A percentile compares a stretch with the other conserved stretches of the same genome.
phyloP scores from a whole-genome alignment of 2,888 invertebrate species.

The Phytoseiulus persimilis region DNA sequence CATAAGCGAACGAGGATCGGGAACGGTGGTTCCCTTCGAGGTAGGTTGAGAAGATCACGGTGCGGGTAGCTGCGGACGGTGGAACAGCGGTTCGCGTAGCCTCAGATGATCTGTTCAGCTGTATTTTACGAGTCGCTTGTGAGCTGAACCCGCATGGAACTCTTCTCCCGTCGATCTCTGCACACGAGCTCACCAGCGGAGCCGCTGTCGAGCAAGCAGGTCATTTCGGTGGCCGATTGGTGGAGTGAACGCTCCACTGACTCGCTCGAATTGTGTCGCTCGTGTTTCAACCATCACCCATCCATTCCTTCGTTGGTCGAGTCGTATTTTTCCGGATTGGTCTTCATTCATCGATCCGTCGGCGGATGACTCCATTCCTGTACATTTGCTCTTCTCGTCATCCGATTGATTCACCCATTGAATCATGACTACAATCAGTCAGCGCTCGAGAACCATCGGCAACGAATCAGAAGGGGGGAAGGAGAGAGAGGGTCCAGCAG shows the following conservation, averaged over 20 bases:
- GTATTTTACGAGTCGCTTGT: background rate
- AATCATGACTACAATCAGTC: background rate
- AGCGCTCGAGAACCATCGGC: background rate
- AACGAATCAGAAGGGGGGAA: background rate
- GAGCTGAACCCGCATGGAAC: background rate
- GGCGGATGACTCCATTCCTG: background rate
- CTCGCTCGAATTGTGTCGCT: background rate
- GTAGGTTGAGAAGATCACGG: too few relatives aligned
- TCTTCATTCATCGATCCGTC: background rate
- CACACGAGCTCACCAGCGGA: background rate
- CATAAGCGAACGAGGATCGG: too few relatives aligned
- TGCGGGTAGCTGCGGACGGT: background rate
- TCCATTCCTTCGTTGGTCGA: background rate
- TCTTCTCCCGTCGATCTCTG: too few relatives aligned
- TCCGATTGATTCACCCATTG: background rate
- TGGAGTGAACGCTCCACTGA: background rate
- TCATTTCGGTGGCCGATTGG: background rate
- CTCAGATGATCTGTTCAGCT: background rate
- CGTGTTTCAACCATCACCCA: background rate
- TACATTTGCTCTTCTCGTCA: background rate
- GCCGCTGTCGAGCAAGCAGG: background rate
- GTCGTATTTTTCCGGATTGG: background rate
- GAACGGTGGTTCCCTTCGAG: too few relatives aligned
- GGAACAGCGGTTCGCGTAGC: background rate
- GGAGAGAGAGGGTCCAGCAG: background rate